Percentiles rank a stretch among this genome's conserved stretches.
Conservation (phyloP, 2,797 vertebrate genomes). For the Telmatherina bonti region DNA sequence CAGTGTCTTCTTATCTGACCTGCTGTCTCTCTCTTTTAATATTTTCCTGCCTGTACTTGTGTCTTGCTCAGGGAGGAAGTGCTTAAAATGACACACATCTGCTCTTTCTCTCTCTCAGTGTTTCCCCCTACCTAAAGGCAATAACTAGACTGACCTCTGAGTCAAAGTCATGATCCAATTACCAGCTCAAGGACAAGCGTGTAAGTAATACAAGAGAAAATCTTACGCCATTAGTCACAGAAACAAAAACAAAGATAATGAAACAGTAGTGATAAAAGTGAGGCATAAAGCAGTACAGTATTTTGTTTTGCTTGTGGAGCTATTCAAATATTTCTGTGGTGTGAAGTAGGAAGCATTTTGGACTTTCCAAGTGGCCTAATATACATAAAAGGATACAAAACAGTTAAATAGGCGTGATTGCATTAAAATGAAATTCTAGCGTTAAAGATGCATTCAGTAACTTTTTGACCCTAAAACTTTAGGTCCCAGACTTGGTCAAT, state of each 20-base stretch:
- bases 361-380: not conserved
- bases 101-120: conserved; percentile 20
- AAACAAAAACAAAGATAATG: conserved; percentile 14
- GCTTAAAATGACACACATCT: conserved; percentile 37
- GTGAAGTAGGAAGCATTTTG: not conserved
- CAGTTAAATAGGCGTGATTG: not conserved
- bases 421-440: not conserved
- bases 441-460: not conserved
- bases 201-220: conserved; percentile 73
- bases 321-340: not conserved
- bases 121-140: conserved; percentile 57
- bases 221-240: conserved; percentile 40
- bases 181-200: conserved; percentile 78
- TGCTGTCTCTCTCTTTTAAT: conserved; percentile 49
- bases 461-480: no score
- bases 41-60: conserved; percentile 35
- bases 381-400: not conserved
- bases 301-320: conserved; percentile 8
- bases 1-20: conserved; percentile 38
- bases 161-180: conserved; percentile 74
- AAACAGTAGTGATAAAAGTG: not conserved
- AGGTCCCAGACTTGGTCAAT: no score
- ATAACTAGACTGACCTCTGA: conserved; percentile 78
- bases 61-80: conserved; percentile 18
- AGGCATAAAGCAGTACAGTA: conserved; percentile 8